Conservation (phyloP, 2,888 invertebrate species). For the Campoplex nolae region DNA sequence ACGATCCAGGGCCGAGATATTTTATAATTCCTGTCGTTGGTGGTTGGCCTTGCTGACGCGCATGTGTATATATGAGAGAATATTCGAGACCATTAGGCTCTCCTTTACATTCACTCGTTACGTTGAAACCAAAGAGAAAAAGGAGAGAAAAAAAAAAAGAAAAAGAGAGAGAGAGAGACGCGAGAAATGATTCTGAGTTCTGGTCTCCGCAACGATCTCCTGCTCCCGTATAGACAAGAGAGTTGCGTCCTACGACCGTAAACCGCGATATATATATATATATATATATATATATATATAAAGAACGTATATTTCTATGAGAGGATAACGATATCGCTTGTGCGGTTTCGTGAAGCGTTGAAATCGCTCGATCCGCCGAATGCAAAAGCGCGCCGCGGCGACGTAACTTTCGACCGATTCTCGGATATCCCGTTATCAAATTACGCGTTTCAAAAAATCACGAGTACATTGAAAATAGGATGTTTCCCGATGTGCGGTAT, state of each 20-base stretch:
- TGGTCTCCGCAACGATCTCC: slow-evolving; percentile 39
- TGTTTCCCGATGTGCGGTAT: neutral
- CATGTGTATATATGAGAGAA: slow-evolving; percentile 39
- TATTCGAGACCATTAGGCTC: slow-evolving; percentile 68
- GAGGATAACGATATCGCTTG: slow-evolving; percentile 56
- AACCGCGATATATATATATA: slow-evolving; percentile 46
- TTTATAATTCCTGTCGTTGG: slow-evolving; percentile 67
- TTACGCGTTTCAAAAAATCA: slow-evolving; percentile 36
- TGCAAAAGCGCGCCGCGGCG: slow-evolving; percentile 21
- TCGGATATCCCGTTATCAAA: slow-evolving; percentile 37
- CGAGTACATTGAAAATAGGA: slow-evolving; percentile 17
- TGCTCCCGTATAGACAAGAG: slow-evolving; percentile 27
- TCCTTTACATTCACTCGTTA: slow-evolving; percentile 71
- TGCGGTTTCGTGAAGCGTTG: slow-evolving; percentile 58
- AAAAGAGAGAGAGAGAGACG: slow-evolving; percentile 29
- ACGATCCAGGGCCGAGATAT: slow-evolving; percentile 60
- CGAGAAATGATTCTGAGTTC: slow-evolving; percentile 48
- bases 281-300: slow-evolving; percentile 49
- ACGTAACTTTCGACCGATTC: slow-evolving; percentile 3
- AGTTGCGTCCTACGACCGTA: slow-evolving; percentile 12
- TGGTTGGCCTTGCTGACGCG: slow-evolving; percentile 71
- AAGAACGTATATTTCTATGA: slow-evolving; percentile 23
- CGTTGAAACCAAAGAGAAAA: slow-evolving; percentile 60
- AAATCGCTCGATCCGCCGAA: slow-evolving; percentile 52
- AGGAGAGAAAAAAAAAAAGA: slow-evolving; percentile 6